phyloP scores from a whole-genome alignment of 2,888 invertebrate species.

The Stenchaetothrips biformis region DNA sequence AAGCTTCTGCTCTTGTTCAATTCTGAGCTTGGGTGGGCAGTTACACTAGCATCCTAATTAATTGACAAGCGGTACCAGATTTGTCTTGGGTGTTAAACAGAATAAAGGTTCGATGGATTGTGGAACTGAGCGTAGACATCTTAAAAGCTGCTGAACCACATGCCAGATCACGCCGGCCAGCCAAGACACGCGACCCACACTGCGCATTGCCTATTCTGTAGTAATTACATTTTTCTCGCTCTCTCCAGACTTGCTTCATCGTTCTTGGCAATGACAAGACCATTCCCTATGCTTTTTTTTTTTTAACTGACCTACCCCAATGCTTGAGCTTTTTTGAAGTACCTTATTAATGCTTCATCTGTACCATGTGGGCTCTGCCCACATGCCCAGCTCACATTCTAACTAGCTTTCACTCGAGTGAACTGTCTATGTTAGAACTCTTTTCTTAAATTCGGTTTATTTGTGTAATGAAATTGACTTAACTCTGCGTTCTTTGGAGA shows the following conservation, averaged over 20 bases:
- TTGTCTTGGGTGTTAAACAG: conserved; percentile 12
- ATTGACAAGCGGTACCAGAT: conserved; percentile 15
- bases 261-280: not conserved
- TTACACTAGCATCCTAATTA: conserved; percentile 16
- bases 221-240: not conserved
- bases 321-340: conserved; percentile 6
- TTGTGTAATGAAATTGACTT: too few species aligned
- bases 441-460: not conserved
- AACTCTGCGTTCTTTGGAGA: too few species aligned
- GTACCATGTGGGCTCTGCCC: not conserved
- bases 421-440: not conserved
- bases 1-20: conserved; percentile 24
- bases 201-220: conserved; percentile 13
- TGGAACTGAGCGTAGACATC: conserved; percentile 19
- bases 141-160: conserved; percentile 22
- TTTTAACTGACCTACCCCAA: not conserved
- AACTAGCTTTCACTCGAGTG: not conserved
- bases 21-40: conserved; percentile 22
- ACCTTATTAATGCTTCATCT: not conserved
- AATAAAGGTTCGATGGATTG: conserved; percentile 21
- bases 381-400: not conserved
- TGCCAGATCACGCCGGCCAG: conserved; percentile 15
- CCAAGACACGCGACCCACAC: conserved; percentile 14
- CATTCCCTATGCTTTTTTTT: not conserved
- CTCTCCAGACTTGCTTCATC: not conserved